Percentiles rank a stretch among this genome's conserved stretches.
Evolutionary conservation across 2,888 invertebrate species (phyloP).

Genomic region (Drosophila testacea): DNA sequence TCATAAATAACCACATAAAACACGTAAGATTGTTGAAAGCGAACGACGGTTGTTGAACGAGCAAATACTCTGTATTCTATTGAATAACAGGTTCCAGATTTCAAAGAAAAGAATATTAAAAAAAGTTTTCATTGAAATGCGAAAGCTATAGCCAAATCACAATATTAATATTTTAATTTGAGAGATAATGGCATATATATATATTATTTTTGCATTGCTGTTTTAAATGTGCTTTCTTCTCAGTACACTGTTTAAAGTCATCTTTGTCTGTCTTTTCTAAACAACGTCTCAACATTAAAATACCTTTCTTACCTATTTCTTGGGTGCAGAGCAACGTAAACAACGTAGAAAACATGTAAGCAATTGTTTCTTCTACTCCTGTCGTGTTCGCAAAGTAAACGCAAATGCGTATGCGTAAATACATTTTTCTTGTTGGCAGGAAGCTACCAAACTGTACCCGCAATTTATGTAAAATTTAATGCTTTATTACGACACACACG

Average conservation of each 20-base stretch:
- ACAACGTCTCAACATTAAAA: background rate
- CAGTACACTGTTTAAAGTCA: background rate
- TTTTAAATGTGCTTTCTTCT: background rate
- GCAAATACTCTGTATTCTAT: conserved; percentile 9
- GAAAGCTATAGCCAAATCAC: too few species aligned
- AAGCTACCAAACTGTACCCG: conserved; percentile 59
- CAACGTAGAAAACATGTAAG: conserved; percentile 31
- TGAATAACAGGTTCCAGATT: background rate
- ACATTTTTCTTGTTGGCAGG: conserved; percentile 40
- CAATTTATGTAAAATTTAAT: conserved; percentile 79
- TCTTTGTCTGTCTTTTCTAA: background rate
- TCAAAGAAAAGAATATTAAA: background rate
- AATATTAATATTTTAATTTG: background rate
- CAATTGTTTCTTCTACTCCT: conserved; percentile 19
- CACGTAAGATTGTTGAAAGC: background rate
- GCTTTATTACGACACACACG: conserved; percentile 63
- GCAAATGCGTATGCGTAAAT: conserved; percentile 49
- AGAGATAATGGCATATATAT: background rate
- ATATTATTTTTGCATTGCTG: background rate
- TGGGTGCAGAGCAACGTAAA: conserved; percentile 8
- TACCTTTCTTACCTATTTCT: background rate
- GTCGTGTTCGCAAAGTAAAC: conserved; percentile 38
- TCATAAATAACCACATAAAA: conserved; percentile 76
- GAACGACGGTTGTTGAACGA: background rate
- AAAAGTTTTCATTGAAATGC: too few species aligned